Conservation (phyloP, 1,140 invertebrate species). For the Penaeus japonicus region DNA sequence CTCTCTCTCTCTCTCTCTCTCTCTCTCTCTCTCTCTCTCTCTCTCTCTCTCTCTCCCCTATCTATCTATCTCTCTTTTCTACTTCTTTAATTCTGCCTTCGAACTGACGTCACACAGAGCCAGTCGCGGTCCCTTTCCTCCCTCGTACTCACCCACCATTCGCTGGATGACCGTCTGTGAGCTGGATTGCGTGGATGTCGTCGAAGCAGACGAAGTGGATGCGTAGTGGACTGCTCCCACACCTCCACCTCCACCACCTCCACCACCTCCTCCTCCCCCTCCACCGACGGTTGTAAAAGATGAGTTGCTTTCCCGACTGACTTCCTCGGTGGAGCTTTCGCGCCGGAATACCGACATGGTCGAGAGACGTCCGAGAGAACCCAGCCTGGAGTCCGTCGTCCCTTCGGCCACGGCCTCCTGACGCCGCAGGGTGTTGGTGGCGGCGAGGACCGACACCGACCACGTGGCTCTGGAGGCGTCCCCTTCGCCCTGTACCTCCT, state of each 20-base stretch:
- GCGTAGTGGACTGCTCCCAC: constrained; percentile 29
- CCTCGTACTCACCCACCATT: constrained; percentile 42
- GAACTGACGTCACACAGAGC: too few species aligned
- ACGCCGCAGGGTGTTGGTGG: constrained; percentile 9
- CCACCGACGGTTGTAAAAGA: constrained; percentile 29
- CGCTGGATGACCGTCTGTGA: constrained; percentile 40
- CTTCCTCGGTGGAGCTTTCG: constrained; percentile 39
- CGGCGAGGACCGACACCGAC: neutral
- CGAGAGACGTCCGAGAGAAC: neutral
- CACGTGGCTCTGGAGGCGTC: too few species aligned
- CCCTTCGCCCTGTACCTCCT: too few species aligned
- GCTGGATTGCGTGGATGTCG: constrained; percentile 28
- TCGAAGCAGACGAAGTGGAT: constrained; percentile 24
- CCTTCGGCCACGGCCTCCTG: neutral
- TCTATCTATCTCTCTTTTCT: too few species aligned
- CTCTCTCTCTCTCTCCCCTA: too few species aligned
- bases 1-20: too few species aligned
- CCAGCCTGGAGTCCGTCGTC: constrained; percentile 19
- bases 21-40: too few species aligned
- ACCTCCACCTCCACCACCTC: constrained; percentile 6
- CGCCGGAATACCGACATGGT: constrained; percentile 44
- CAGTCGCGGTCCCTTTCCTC: too few species aligned
- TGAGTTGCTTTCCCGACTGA: constrained; percentile 14
- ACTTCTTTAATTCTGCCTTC: too few species aligned
- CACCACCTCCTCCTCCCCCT: constrained; percentile 17